Percentiles rank a stretch among this genome's conserved stretches.
phyloP scores from a whole-genome alignment of 2,113 vertebrate genomes.

The Procapra przewalskii region DNA sequence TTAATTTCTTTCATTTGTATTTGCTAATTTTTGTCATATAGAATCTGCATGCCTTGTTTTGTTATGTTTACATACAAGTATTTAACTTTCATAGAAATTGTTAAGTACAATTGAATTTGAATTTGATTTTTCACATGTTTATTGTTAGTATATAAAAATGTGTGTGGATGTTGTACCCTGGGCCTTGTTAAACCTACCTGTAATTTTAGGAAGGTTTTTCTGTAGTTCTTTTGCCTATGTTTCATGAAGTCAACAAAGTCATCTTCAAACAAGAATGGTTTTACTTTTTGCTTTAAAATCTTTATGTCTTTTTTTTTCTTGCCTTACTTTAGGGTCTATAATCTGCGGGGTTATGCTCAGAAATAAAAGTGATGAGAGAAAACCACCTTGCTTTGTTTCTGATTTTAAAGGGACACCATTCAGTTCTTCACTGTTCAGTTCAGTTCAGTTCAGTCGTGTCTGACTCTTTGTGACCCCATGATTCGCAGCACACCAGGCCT shows the following conservation, averaged over 20 bases:
- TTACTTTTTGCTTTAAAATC: neutral
- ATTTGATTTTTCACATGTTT: neutral
- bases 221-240: neutral
- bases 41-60: neutral
- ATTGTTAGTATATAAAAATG: neutral
- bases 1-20: neutral
- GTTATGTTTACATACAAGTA: neutral
- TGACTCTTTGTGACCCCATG: too few relatives aligned
- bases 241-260: neutral
- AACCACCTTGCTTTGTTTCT: neutral
- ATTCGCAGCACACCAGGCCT: too few relatives aligned
- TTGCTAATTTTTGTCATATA: neutral
- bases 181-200: neutral
- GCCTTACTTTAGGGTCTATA: neutral
- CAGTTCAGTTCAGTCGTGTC: too few relatives aligned
- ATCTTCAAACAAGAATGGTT: neutral
- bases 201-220: neutral
- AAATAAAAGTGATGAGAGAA: neutral
- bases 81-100: neutral
- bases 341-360: neutral
- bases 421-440: neutral
- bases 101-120: neutral
- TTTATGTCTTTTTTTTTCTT: neutral
- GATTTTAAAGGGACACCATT: neutral
- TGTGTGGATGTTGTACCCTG: neutral